phyloP scores from a whole-genome alignment of 2,888 invertebrate genomes.

The Xestia sexstrigata region DNA sequence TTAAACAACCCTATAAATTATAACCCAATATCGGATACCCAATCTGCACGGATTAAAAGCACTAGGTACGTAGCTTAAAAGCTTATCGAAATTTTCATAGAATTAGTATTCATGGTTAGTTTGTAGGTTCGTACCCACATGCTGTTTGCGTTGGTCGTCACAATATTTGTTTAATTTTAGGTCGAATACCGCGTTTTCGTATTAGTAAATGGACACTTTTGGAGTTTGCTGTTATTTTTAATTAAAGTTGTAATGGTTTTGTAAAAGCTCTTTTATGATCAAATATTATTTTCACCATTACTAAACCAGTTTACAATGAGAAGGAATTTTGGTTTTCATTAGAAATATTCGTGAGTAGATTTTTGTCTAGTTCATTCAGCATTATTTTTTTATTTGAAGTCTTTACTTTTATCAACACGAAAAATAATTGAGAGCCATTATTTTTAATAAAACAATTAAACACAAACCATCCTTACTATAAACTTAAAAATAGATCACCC shows the following conservation, averaged over 20 bases:
- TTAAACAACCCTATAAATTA: constrained; percentile 19
- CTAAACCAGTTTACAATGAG: not conserved
- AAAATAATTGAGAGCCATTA: not conserved
- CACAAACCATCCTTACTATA: not conserved
- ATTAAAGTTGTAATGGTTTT: constrained; percentile 29
- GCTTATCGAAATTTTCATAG: constrained; percentile 52
- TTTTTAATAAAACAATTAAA: no score
- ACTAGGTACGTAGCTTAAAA: constrained; percentile 35
- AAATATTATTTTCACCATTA: not conserved
- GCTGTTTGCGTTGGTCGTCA: constrained; percentile 60
- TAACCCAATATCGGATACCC: constrained; percentile 10
- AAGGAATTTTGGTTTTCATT: not conserved
- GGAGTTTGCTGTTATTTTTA: constrained; percentile 18
- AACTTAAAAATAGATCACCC: constrained; percentile 53
- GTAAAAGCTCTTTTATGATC: not conserved
- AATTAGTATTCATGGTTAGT: constrained; percentile 48
- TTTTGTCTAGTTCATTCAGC: not conserved
- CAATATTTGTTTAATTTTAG: constrained; percentile 67
- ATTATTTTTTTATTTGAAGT: not conserved
- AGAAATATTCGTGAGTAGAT: no score
- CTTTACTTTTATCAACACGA: not conserved
- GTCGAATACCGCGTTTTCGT: constrained; percentile 40
- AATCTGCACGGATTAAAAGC: constrained; percentile 29
- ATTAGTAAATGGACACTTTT: constrained; percentile 35
- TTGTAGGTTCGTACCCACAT: constrained; percentile 18